Evolutionary conservation across 1,140 invertebrate genomes (phyloP), one percentile per base, ranked within the genome.

Genomic region (Campoletis sonorensis): DNA sequence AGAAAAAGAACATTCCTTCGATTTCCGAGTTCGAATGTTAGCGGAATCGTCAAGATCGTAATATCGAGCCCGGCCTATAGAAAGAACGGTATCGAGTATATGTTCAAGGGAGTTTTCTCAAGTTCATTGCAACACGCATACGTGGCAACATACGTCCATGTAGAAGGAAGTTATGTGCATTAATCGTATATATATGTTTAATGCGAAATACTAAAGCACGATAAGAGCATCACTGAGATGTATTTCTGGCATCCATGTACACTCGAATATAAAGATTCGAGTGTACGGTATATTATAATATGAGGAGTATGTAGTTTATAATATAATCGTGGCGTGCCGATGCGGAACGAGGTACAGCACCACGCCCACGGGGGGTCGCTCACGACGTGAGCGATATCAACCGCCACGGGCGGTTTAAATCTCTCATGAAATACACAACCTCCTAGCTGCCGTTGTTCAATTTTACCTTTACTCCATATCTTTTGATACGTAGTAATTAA

Each of bases 331-430:
- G 76, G 58, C 81, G 76, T 82, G 81, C 68, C 58, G 77, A 51
- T 82, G 77, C 76, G 83, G 85, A 86, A 84, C 84, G 86, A 83
- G 85, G 86, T 58, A 58, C 54, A 58, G 18, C 81, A 87, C 85
- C 86, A 87, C 86, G 86, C 86, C 86, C 86, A 86, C 85, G 86
- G 86, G 86, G 85, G 86, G 86, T 86, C 83, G 81, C 67, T 45
- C 40, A 40, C 54, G 82, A 76, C 18, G 33, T 13, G 45, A 64
- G 23, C 71, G 33, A 71, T 45, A 27, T 68, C 64, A 68, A n/a
- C 54, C 54, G 54, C 54, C 54, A n/a, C 54, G 54, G 54, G 54
- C 18, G 16, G 4, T 58, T 58, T n/a, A 58, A 58, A n/a, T 58
- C 54, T 58, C 54, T 10, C 54, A 58, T 4, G 18, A n/a, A 21